Base-by-base conservation (phyloP, 2,113 vertebrate species). In the Platycercus adscitus region DNA sequence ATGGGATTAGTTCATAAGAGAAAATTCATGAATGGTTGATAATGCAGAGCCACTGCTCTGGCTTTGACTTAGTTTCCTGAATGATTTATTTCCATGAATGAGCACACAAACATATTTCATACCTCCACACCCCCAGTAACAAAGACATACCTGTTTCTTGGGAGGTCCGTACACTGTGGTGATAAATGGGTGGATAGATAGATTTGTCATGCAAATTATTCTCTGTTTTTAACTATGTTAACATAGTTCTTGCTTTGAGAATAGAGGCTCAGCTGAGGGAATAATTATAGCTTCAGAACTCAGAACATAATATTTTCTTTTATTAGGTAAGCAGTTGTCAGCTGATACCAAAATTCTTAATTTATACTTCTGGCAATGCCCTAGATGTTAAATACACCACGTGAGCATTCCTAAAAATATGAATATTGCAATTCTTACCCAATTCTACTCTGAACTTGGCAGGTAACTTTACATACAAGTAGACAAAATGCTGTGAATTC, bases 241-340 rank as follows among this genome's bases (percentile, higher is more conserved):
- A 91, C 89, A 24, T 43, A 72, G 77, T 52, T 53, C 55, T 95
- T 93, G 88, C 96, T 92, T 89, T 68, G 95, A 96, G 93, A 93
- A 43, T 69, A 92, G 92, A 76, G 82, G 52, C 73, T 96, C 61
- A 93, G 81, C 93, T 84, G 83, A 95, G 95, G 92, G 95, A 92
- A 87, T 96, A 96, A 96, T 96, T 96, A 95, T 24, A 91, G 83
- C 93, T 91, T 88, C 78, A 79, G 80, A 89, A 93, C 76, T 63
- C 73, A 63, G 93, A 95, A 65, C 83, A 72, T 71, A 66, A 17
- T 90, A 81, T 94, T 96, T 96, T 88, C 92, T 86, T 94, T 93
- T 84, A 91, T 93, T 95, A 95, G 93, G 86, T 94, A 93, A 96
- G 95, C 65, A 44, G 56, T 94, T 81, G 76, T 96, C 91, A 75